Conservation (phyloP, 2,888 invertebrate genomes). For the Venusia cambrica region DNA sequence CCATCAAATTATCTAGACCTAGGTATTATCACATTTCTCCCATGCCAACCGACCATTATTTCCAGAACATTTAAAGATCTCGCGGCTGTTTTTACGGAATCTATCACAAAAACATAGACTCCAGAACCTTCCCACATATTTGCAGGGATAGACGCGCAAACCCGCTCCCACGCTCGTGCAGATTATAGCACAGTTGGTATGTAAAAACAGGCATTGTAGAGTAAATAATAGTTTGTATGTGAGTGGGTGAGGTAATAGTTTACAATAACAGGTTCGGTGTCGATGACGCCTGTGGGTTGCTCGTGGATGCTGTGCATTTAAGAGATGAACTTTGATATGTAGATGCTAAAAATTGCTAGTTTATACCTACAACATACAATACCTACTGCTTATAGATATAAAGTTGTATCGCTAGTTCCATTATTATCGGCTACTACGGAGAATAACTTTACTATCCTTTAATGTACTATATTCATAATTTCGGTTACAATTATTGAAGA, state of each 20-base stretch:
- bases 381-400: too few species aligned
- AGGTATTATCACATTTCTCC: neutral
- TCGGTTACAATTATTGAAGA: too few species aligned
- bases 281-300: slow-evolving; percentile 1
- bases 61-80: neutral
- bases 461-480: too few species aligned
- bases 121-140: slow-evolving; percentile 24
- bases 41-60: slow-evolving; percentile 5
- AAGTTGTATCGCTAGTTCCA: too few species aligned
- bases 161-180: slow-evolving; percentile 28
- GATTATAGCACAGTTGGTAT: slow-evolving; percentile 10
- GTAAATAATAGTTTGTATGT: slow-evolving; percentile 3
- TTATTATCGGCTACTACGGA: too few species aligned
- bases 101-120: slow-evolving; percentile 13
- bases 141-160: slow-evolving; percentile 27
- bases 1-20: neutral
- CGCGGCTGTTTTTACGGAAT: slow-evolving; percentile 8
- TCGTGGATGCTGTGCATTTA: neutral
- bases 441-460: too few species aligned
- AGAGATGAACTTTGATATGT: too few species aligned
- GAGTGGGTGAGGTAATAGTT: neutral
- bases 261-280: slow-evolving; percentile 14
- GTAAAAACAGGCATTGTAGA: slow-evolving; percentile 3
- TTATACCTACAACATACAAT: too few species aligned
- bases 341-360: too few species aligned